Conservation (phyloP, 2,888 invertebrate genomes). For the Drosophila incognita region DNA sequence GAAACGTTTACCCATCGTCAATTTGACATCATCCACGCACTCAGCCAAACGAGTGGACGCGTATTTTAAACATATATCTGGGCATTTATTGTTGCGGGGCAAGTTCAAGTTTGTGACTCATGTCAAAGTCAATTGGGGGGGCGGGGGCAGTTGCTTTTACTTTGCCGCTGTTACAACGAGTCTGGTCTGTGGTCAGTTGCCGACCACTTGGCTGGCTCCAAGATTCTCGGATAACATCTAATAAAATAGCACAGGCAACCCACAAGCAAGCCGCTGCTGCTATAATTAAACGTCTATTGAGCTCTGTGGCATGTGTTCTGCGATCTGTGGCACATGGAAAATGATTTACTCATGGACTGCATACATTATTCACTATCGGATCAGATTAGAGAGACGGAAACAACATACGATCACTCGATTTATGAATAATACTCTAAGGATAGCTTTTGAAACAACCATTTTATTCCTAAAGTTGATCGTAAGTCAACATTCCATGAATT, state of each 20-base stretch:
- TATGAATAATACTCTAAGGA: not conserved
- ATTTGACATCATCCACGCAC: conserved; percentile 56
- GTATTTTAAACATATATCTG: conserved; percentile 40
- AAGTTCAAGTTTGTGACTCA: conserved; percentile 80
- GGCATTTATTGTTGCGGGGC: conserved; percentile 38
- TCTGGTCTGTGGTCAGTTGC: conserved; percentile 59
- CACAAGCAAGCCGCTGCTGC: conserved; percentile 30
- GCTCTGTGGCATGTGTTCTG: conserved; percentile 49
- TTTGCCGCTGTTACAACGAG: conserved; percentile 20
- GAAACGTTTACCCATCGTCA: conserved; percentile 39
- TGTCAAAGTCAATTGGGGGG: conserved; percentile 41
- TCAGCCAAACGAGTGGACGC: not conserved
- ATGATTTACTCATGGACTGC: conserved; percentile 23
- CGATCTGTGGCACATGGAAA: conserved; percentile 72
- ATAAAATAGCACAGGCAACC: conserved; percentile 55
- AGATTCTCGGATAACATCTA: conserved; percentile 67
- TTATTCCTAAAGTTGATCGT: not conserved
- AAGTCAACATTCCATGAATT: no score
- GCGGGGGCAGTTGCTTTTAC: conserved; percentile 26
- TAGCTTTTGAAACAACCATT: not conserved
- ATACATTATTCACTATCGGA: not conserved
- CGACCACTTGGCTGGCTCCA: conserved; percentile 52
- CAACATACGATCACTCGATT: not conserved
- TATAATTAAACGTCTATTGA: conserved; percentile 70
- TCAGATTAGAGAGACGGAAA: not conserved